Percentiles rank a stretch among this genome's conserved stretches.
These are phyloP conservation scores for Orussus abietinus DNA, from an alignment of 1,140 invertebrate species.

Conservation along the genomic window DNA sequence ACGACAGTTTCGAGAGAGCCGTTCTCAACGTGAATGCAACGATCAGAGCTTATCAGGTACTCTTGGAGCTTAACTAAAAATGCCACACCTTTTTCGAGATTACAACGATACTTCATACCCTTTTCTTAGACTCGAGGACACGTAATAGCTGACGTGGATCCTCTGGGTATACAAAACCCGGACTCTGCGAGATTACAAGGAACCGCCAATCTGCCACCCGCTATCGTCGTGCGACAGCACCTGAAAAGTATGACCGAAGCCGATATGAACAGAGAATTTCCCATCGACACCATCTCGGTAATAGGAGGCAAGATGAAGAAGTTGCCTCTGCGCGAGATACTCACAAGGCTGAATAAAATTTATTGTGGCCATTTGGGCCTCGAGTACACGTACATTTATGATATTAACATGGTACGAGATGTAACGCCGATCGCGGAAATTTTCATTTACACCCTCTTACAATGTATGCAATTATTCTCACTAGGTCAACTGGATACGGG, in stretches of 20 bases:
- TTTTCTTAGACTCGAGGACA: constrained; percentile 68
- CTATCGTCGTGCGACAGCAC: constrained; percentile 39
- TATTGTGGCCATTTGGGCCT: constrained; percentile 71
- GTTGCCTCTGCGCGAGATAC: constrained; percentile 69
- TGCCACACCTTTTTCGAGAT: background rate
- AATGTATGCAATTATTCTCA: constrained; percentile 3
- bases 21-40: constrained; percentile 29
- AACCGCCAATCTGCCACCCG: constrained; percentile 31
- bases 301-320: constrained; percentile 62
- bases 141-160: constrained; percentile 75
- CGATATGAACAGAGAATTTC: constrained; percentile 66
- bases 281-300: constrained; percentile 64
- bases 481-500: constrained; percentile 75
- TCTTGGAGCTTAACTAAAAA: background rate
- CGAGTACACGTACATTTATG: constrained; percentile 86
- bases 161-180: constrained; percentile 57
- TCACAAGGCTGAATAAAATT: constrained; percentile 68
- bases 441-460: too few relatives aligned
- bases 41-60: constrained; percentile 38
- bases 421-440: background rate
- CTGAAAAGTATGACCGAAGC: constrained; percentile 56
- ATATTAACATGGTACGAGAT: constrained; percentile 53
- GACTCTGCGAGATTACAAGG: constrained; percentile 38
- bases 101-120: background rate
- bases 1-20: constrained; percentile 10